These are phyloP conservation scores for Orchesellides sinensis DNA, from an alignment of 2,888 invertebrate species.

Conservation along the genomic window DNA sequence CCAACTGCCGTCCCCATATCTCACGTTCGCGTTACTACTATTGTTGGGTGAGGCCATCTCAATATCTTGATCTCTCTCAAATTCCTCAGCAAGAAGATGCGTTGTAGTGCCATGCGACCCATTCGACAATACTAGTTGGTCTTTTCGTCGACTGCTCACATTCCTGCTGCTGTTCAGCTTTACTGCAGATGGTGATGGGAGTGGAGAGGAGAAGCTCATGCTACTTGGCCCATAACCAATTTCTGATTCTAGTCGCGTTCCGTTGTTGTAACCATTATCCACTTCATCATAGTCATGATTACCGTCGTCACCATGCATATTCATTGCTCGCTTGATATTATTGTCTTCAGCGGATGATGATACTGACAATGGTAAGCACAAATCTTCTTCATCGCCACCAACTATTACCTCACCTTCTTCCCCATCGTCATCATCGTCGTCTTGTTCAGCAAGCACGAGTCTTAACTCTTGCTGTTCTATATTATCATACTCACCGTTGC, in stretches of 20 bases:
- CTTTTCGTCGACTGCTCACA: constrained; percentile 72
- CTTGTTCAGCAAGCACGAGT: constrained; percentile 45
- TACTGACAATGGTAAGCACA: constrained; percentile 38
- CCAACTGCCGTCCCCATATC: constrained; percentile 74
- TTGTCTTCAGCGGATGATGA: constrained; percentile 29
- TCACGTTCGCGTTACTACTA: constrained; percentile 39
- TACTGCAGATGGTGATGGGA: constrained; percentile 51
- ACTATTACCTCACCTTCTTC: constrained; percentile 23
- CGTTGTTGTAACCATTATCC: constrained; percentile 44
- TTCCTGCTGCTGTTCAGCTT: constrained; percentile 40
- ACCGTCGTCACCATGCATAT: constrained; percentile 55
- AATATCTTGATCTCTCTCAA: constrained; percentile 56
- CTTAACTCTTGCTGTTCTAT: constrained; percentile 58
- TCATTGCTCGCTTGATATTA: constrained; percentile 39
- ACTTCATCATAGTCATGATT: constrained; percentile 64
- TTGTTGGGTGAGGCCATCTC: constrained; percentile 62
- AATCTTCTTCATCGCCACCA: constrained; percentile 60
- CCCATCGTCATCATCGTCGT: constrained; percentile 54
- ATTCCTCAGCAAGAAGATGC: constrained; percentile 38
- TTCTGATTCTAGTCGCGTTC: constrained; percentile 68
- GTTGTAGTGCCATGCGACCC: constrained; percentile 15
- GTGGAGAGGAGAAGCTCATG: constrained; percentile 71
- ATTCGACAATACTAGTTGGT: constrained; percentile 17
- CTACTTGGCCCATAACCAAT: constrained; percentile 74
- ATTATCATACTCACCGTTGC: constrained; percentile 55